A percentile compares a stretch with the other conserved stretches of the same genome.
These are phyloP conservation scores for Odobenus rosmarus DNA, from an alignment of 2,113 vertebrate genomes.

Conservation along the genomic window DNA sequence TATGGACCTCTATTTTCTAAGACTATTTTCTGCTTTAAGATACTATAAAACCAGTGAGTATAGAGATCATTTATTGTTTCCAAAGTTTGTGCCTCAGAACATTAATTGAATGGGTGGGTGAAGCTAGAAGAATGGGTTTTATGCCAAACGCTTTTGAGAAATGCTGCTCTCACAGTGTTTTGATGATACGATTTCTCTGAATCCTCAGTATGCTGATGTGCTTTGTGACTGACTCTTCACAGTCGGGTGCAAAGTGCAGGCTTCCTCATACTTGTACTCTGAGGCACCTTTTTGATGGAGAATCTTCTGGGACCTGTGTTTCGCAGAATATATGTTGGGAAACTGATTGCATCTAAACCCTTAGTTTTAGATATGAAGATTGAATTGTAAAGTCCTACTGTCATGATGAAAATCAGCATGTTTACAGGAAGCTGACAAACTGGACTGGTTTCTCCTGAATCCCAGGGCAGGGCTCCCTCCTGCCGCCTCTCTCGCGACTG, in stretches of 20 bases:
- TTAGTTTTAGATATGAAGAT: conserved; percentile 40
- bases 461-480: background rate
- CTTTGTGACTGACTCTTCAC: background rate
- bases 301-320: background rate
- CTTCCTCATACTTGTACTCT: background rate
- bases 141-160: background rate
- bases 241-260: background rate
- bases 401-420: background rate
- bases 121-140: background rate
- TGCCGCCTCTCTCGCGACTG: background rate
- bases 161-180: background rate
- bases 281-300: background rate
- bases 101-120: background rate
- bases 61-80: background rate
- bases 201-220: background rate
- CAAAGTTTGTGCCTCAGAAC: background rate
- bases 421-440: conserved; percentile 44
- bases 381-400: background rate
- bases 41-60: background rate
- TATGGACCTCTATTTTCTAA: conserved; percentile 5
- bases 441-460: background rate
- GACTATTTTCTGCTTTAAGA: background rate
- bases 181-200: background rate
- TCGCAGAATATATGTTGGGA: background rate
- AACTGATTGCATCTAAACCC: conserved; percentile 24